Base-by-base conservation (phyloP, 2,888 invertebrate species). In the Cetonia aurata region DNA sequence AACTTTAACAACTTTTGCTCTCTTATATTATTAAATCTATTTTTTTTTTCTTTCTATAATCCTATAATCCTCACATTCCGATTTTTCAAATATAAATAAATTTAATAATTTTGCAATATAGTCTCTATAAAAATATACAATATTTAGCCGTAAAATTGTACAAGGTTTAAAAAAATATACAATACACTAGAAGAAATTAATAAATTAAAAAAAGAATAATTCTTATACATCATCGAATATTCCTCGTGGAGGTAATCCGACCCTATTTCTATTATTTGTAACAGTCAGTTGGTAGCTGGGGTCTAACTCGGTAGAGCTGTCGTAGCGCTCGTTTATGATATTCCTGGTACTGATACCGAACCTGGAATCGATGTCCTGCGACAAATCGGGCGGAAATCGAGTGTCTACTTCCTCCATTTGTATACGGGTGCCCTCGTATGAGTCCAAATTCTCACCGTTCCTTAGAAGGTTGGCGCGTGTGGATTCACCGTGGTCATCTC, bases 171-270 rank as follows among this genome's bases (percentile, higher is more conserved):
- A 37, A 37, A 37, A 37, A 37, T 37, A 37, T 37, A 37, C 6
- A 37, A 6, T 9, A 37, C 10, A 37, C 4, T 25, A 25, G 6
- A 37, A 10, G 1, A 37, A 37, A 37, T 4, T 10, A 37, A 37
- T 37, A 37, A 37, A 37, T 37, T 37, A 37, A 37, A 8, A 4
- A 1, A 37, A 8, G 6, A 37, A 6, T 4, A 37, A 37, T 37
- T 15, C 17, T 52, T 87, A 95, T 71, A 95, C 93, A 82, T 95
- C 95, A 81, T 95, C 95, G 77, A 95, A 95, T 71, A 95, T 87
- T 9, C 93, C 93, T 75, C 91, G 87, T 0, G 93, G 94, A 0
- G 93, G 92, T 72, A 89, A 88, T 0, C 90, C 91, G 13, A 70
- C 70, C 15, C 70, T 75, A 69, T 76, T 78, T 56, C 79, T 79